Conservation (phyloP, 2,888 invertebrate species). For the Drosophila paramelanica region DNA sequence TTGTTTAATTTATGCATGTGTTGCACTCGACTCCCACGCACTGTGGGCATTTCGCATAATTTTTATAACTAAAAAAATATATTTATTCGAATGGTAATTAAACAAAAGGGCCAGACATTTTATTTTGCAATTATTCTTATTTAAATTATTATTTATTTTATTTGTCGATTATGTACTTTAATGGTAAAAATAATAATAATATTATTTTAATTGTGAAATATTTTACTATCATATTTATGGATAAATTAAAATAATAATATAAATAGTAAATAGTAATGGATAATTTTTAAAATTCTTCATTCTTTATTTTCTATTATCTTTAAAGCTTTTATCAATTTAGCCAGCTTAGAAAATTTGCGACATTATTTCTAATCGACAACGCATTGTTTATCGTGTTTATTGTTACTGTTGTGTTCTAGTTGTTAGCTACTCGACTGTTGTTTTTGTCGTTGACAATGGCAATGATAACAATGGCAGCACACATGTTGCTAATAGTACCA, state of each 20-base stretch:
- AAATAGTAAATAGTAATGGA: no score
- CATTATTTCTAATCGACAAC: conserved; percentile 42
- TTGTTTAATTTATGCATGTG: conserved; percentile 74
- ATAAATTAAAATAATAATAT: no score
- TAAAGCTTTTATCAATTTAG: conserved; percentile 19
- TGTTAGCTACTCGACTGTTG: conserved; percentile 28
- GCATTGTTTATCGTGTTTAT: conserved; percentile 21
- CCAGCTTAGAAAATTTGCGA: conserved; percentile 25
- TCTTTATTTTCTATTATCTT: no score
- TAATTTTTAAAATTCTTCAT: no score
- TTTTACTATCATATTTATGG: no score
- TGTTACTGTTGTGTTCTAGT: conserved; percentile 18
- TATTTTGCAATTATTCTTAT: no score
- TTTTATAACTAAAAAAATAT: conserved; percentile 23
- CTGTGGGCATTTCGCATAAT: conserved; percentile 31
- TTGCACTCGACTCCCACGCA: conserved; percentile 49
- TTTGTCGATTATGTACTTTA: no score
- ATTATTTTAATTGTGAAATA: no score
- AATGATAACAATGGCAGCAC: conserved; percentile 54
- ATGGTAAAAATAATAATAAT: no score
- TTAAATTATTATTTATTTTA: no score
- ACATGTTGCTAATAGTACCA: conserved; percentile 37
- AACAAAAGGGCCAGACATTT: no score
- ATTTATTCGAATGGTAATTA: no score
- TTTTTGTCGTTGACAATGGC: conserved; percentile 55